Percentiles rank a stretch among this genome's conserved stretches.
Conservation (phyloP, 2,113 vertebrate species). For the Triplophysa dalaica region DNA sequence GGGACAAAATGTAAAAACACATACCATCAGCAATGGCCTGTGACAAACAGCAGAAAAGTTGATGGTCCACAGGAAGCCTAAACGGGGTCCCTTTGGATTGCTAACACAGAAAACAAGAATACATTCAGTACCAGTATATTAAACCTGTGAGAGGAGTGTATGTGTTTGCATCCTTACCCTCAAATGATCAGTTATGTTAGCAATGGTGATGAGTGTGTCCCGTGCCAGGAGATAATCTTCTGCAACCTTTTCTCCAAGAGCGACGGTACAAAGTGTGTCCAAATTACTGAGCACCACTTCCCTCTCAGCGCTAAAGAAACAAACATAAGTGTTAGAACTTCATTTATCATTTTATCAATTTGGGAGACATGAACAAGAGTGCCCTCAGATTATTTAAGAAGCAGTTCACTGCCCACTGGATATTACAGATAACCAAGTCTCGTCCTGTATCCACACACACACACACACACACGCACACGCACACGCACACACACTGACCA, state of each 20-base stretch:
- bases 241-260: slow-evolving; percentile 80
- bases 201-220: slow-evolving; percentile 82
- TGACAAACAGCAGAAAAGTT: slow-evolving; percentile 80
- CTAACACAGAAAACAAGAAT: slow-evolving; percentile 56
- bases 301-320: slow-evolving; percentile 79
- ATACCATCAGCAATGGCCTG: slow-evolving; percentile 82
- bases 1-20: not conserved
- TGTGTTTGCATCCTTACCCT: slow-evolving; percentile 75
- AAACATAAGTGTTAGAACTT: not conserved
- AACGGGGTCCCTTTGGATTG: slow-evolving; percentile 77
- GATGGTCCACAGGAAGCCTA: slow-evolving; percentile 83
- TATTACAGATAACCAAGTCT: slow-evolving; percentile 28
- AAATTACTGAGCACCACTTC: slow-evolving; percentile 93
- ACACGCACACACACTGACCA: slow-evolving; percentile 30
- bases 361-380: not conserved
- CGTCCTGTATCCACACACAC: not conserved
- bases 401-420: slow-evolving; percentile 46
- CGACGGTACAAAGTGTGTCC: slow-evolving; percentile 84
- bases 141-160: not conserved
- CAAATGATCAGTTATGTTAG: slow-evolving; percentile 78
- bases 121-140: not conserved
- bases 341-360: not conserved
- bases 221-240: slow-evolving; percentile 86
- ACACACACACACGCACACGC: slow-evolving; percentile 7
- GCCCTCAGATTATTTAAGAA: slow-evolving; percentile 55